Base-by-base conservation (phyloP, 2,113 vertebrate species). In the Chauna torquata region DNA sequence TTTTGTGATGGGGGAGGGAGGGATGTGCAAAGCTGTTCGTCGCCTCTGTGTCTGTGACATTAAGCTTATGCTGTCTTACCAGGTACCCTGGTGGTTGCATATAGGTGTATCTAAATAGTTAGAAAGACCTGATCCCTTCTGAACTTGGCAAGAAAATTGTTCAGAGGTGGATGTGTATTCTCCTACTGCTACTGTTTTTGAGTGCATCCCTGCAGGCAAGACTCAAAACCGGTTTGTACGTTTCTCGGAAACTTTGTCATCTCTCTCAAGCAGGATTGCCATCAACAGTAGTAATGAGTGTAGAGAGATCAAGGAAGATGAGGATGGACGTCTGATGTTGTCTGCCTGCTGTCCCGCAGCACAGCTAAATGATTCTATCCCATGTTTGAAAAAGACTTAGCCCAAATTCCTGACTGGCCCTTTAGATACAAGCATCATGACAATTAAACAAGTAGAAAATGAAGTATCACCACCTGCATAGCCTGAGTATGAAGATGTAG, bases 61-160 rank as follows among this genome's bases (percentile, higher is more conserved):
- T 89, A 66, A 77, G 45, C 16, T 55, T 70, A 45, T 82, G 16
- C 23, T 71, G 0, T 88, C 28, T 75, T 75, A 66, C 14, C 27
- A 32, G 9, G 12, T 86, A 24, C 32, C 38, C 9, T 72, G 34
- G 25, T 85, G 54, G 12, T 18, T 92, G 20, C n/a, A 8, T 38
- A 11, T 69, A 28, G 40, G 11, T 81, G 69, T 65, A 70, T 44
- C 25, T 0, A 1, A 0, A 0, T 9, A 36, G 32, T 38, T 28
- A 90, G 28, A 90, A 88, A 57, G 32, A 68, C 9, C 17, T 49
- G 24, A 44, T 84, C 59, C 36, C 49, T 69, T 59, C 58, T 71
- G 66, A 93, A 44, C 47, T 68, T 76, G 11, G 12, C 38, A 82
- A 62, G 61, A 71, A 42, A 91, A 58, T 16, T 64, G 24, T 82